Evolutionary conservation across 2,113 vertebrate genomes (phyloP).

Genomic region (Serranochromis macrocephalus): DNA sequence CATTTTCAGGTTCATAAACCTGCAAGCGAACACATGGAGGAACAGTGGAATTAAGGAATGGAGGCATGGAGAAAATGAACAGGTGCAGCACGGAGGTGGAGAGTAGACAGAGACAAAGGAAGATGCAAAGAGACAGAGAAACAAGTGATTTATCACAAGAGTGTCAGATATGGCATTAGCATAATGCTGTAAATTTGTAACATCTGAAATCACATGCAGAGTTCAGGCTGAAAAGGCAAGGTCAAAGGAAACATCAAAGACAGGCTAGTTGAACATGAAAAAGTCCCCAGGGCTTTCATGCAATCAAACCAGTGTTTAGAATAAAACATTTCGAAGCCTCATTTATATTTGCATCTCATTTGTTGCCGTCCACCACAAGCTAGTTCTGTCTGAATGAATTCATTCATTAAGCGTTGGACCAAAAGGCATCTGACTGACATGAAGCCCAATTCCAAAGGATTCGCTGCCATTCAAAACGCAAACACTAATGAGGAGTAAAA

Average conservation of each 20-base stretch:
- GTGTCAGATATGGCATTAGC: not conserved
- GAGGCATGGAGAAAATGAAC: not conserved
- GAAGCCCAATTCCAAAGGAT: not conserved
- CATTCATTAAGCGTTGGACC: not conserved
- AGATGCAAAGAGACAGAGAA: not conserved
- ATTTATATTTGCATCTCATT: not conserved
- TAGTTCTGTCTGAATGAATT: not conserved
- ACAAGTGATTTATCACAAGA: not conserved
- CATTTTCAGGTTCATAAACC: conserved; percentile 91
- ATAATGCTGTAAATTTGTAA: not conserved
- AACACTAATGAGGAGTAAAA: not conserved
- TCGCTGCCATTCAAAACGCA: not conserved
- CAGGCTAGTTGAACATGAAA: not conserved
- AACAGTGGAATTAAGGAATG: accelerated
- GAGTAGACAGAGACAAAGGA: not conserved
- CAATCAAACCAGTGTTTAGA: not conserved
- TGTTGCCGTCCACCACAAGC: not conserved
- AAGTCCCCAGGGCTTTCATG: not conserved
- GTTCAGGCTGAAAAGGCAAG: not conserved
- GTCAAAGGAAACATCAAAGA: not conserved
- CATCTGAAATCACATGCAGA: not conserved
- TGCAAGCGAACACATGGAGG: conserved; percentile 20
- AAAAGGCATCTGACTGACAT: not conserved
- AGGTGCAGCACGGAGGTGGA: not conserved
- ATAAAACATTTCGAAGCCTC: not conserved